Evolutionary conservation across 1,140 invertebrate species (phyloP).

Genomic region (Trachelipus rathkii): DNA sequence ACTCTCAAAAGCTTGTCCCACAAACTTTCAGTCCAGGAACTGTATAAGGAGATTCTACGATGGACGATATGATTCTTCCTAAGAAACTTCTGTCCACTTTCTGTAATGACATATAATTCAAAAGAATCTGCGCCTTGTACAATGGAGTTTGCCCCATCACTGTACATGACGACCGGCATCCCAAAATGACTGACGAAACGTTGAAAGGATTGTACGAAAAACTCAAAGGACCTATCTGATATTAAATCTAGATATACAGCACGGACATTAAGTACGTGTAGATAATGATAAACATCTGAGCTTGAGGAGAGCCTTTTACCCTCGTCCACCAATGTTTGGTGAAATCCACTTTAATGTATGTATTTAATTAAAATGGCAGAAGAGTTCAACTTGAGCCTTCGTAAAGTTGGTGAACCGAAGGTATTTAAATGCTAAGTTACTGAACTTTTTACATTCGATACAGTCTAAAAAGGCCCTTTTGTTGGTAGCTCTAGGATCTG

Average conservation of each 20-base stretch:
- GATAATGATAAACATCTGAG: constrained; percentile 20
- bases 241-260: constrained; percentile 13
- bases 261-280: constrained; percentile 18
- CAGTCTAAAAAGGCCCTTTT: not conserved
- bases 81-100: not conserved
- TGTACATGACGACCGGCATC: not conserved
- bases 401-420: constrained; percentile 3
- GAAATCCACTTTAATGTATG: constrained; percentile 17
- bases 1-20: not conserved
- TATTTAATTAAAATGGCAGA: constrained; percentile 14
- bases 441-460: constrained; percentile 18
- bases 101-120: not conserved
- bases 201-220: constrained; percentile 11
- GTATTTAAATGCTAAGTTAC: constrained; percentile 11
- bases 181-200: not conserved
- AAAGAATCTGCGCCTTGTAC: not conserved
- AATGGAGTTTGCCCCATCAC: constrained; percentile 12
- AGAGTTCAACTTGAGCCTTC: not conserved
- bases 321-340: constrained; percentile 14
- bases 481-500: not conserved
- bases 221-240: not conserved
- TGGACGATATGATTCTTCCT: not conserved
- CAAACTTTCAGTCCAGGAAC: not conserved
- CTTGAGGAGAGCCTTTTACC: not conserved
- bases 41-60: not conserved